Conservation (phyloP, 2,113 vertebrate genomes). For the Phoxinus phoxinus region DNA sequence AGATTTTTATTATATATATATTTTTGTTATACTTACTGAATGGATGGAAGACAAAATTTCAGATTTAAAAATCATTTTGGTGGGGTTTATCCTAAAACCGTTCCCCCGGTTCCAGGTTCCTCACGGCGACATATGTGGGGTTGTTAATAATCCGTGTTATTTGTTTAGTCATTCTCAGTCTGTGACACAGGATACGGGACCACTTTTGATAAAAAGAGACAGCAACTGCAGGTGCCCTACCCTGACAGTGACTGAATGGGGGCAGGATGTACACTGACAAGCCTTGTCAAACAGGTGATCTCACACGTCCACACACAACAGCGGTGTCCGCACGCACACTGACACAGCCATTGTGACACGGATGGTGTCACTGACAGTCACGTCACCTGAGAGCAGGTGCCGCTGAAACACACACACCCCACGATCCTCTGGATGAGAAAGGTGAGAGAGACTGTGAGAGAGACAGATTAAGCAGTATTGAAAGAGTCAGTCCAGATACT, state of each 20-base stretch:
- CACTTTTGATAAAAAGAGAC: constrained; percentile 75
- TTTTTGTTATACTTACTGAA: not conserved
- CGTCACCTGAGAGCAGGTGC: constrained; percentile 63
- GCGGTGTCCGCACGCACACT: constrained; percentile 55
- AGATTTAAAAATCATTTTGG: not conserved
- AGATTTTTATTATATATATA: not conserved
- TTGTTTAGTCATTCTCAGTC: constrained; percentile 54
- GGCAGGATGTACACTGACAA: constrained; percentile 78
- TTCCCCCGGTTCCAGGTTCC: constrained; percentile 56
- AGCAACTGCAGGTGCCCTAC: constrained; percentile 66
- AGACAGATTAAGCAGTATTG: constrained; percentile 31
- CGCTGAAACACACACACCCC: constrained; percentile 41
- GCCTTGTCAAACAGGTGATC: constrained; percentile 70
- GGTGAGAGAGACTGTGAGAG: constrained; percentile 52
- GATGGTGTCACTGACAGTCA: constrained; percentile 66
- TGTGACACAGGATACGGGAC: constrained; percentile 74
- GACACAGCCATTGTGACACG: constrained; percentile 62
- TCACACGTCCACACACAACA: constrained; percentile 50
- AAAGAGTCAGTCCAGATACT: constrained; percentile 34
- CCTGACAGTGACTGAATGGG: constrained; percentile 80
- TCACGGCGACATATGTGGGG: constrained; percentile 46
- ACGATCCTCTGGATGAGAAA: constrained; percentile 28
- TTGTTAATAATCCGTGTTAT: constrained; percentile 51
- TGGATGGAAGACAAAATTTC: not conserved
- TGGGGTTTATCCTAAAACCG: constrained; percentile 25